Evolutionary conservation across 2,888 invertebrate species (phyloP), one percentile per base, ranked within the genome.

Genomic region (Acanthococcus lagerstroemiae): DNA sequence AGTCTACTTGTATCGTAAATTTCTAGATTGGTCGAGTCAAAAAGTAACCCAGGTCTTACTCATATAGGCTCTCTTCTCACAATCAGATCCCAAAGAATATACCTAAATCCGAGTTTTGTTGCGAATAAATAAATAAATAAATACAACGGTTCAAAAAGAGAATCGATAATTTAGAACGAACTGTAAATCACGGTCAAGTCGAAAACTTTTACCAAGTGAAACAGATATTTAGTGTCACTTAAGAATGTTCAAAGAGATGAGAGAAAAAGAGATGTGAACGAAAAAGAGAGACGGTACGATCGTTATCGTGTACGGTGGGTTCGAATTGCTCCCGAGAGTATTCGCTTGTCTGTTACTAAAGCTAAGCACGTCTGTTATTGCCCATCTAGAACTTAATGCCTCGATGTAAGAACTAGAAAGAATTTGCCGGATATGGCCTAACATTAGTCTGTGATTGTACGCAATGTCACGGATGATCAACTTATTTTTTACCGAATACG

Each of bases 381-480:
- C 63, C 63, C 63, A 63, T 63, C 63, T 54, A 63, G 63, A 63
- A 63, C 52, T 63, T 63, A 63, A 63, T 63, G 63, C 63, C 50
- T 63, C 50, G 52, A 52, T 63, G 63, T 63, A 63, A 63, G 52
- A 46, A 60, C 60, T 60, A 60, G 27, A 46, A 48, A 60, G 60
- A 63, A 63, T 52, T 52, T 63, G 58, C 52, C 37, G 63, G 63
- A 63, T 63, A 52, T 52, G 63, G 63, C 63, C 63, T 63, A 63
- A 63, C 63, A 63, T 63, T 63, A 63, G 54, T 50, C 63, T 63
- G 63, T 63, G 63, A 63, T 63, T 63, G 63, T 63, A 52, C 63
- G 63, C 63, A 63, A 63, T 63, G 63, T 63, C 63, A 63, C 63
- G 63, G 63, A 63, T 63, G 63, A 63, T 63, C 63, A 63, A 63